These are phyloP conservation scores for Marcusenius ussheri DNA, from an alignment of 2,113 vertebrate species.

Conservation along the genomic window DNA sequence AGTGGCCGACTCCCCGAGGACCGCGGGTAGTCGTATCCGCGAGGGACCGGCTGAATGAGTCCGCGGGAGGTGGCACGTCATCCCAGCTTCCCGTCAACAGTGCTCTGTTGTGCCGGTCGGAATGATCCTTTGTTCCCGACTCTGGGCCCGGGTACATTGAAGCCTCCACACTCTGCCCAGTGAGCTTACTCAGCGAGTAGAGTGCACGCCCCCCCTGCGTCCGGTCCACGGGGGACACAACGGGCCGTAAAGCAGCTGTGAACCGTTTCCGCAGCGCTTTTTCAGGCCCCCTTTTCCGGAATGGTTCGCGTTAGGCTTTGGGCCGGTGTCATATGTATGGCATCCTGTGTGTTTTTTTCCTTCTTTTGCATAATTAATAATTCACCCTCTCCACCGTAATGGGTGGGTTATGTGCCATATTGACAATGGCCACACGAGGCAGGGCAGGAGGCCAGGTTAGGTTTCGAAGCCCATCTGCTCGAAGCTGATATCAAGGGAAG, in stretches of 20 bases:
- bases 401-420: not conserved
- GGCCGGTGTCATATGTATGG: not conserved
- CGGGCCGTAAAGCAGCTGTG: not conserved
- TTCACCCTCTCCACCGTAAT: not conserved
- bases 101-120: not conserved
- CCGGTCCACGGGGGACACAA: not conserved
- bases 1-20: not conserved
- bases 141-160: not conserved
- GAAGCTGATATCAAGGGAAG: not conserved
- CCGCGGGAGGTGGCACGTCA: not conserved
- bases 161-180: not conserved
- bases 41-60: not conserved
- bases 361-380: slow-evolving; percentile 7
- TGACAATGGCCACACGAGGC: not conserved
- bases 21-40: not conserved
- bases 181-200: not conserved
- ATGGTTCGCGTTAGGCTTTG: not conserved
- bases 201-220: not conserved
- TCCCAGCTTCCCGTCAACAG: not conserved
- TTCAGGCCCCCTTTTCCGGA: not conserved
- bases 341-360: not conserved
- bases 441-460: not conserved
- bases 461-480: not conserved
- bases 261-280: not conserved
- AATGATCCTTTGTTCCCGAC: not conserved